Evolutionary conservation across 2,797 vertebrate species (phyloP).

Genomic region (Ceyx erithaca): DNA sequence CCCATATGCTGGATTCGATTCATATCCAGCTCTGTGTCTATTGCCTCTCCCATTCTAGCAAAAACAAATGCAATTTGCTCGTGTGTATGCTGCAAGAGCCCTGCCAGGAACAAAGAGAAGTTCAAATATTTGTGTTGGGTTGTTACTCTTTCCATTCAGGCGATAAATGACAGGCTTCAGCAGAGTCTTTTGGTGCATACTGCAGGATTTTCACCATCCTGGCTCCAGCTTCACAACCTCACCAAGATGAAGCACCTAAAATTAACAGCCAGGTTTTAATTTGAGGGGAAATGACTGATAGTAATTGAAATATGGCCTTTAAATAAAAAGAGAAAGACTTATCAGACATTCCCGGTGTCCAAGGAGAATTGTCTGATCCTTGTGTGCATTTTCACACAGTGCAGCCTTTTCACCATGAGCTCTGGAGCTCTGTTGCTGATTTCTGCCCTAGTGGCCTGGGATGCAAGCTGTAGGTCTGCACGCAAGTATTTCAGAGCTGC

Average conservation of each 20-base stretch:
- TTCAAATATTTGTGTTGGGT: constrained; percentile 49
- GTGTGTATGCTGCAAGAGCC: neutral
- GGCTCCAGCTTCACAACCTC: neutral
- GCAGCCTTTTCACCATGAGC: neutral
- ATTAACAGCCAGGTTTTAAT: neutral
- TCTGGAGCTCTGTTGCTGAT: neutral
- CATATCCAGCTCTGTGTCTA: neutral
- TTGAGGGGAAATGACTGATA: neutral
- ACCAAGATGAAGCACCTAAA: neutral
- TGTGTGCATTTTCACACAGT: neutral
- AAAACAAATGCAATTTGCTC: neutral
- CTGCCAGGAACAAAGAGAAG: constrained; percentile 37
- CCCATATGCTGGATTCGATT: neutral
- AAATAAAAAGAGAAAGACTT: neutral
- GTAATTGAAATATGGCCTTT: neutral
- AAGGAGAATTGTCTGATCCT: neutral
- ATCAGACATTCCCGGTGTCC: neutral
- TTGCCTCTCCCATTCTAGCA: neutral
- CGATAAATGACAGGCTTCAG: neutral
- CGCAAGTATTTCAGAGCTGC: neutral
- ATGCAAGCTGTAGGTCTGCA: neutral
- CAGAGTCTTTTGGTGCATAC: neutral
- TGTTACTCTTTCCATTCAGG: constrained; percentile 57
- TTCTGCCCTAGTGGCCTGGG: neutral
- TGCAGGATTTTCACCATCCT: neutral